A percentile compares a stretch with the other conserved stretches of the same genome.
phyloP scores from a whole-genome alignment of 2,888 invertebrate genomes.

The Xestia rhomboidea region DNA sequence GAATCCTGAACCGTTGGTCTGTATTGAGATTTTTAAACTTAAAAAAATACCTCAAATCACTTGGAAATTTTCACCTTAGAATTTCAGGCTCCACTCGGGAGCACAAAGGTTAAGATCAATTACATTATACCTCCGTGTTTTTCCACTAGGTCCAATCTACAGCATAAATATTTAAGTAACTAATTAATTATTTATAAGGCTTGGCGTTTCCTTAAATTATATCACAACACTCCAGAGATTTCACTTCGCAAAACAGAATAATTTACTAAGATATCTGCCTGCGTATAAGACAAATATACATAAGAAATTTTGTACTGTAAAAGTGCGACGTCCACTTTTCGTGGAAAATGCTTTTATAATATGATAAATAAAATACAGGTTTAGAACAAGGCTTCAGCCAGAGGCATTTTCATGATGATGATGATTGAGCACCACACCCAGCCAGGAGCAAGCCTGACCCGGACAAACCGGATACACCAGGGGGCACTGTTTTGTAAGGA shows the following conservation, averaged over 20 bases:
- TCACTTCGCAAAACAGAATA: constrained; percentile 46
- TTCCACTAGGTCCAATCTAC: constrained; percentile 39
- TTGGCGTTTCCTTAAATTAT: constrained; percentile 53
- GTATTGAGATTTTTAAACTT: neutral
- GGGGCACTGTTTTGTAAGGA: no score
- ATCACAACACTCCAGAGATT: constrained; percentile 53
- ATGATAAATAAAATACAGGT: neutral
- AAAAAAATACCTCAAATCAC: neutral
- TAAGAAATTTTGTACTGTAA: constrained; percentile 18
- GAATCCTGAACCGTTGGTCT: neutral
- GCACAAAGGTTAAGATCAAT: constrained; percentile 35
- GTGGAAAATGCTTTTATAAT: neutral
- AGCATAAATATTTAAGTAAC: constrained; percentile 60
- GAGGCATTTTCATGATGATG: no score
- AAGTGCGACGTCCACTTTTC: neutral
- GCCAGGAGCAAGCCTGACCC: no score
- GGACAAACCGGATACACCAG: no score
- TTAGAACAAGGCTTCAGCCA: neutral
- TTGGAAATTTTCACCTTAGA: neutral
- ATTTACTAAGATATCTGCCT: constrained; percentile 52
- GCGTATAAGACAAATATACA: constrained; percentile 8
- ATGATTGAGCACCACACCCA: no score
- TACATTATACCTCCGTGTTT: constrained; percentile 23
- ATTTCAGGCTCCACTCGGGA: constrained; percentile 2
- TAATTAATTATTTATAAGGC: constrained; percentile 64